Conservation (phyloP, 2,888 invertebrate species). For the Peribatodes rhomboidaria region DNA sequence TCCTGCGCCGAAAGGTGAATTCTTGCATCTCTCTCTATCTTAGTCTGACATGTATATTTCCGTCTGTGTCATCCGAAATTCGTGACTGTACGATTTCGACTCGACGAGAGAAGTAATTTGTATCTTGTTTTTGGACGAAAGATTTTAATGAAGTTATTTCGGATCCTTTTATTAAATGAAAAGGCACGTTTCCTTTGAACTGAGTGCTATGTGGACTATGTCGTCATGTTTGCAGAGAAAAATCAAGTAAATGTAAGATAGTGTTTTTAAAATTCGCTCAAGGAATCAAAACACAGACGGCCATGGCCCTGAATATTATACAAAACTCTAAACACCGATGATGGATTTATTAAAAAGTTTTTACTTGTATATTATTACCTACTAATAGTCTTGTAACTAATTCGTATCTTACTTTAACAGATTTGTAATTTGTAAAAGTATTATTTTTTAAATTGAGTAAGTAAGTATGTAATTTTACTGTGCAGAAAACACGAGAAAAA, state of each 20-base stretch:
- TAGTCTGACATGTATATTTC: slow-evolving; percentile 30
- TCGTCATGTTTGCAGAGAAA: neutral
- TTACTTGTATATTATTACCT: too few species aligned
- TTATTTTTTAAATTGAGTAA: too few species aligned
- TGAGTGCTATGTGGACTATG: neutral
- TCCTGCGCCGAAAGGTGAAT: slow-evolving; percentile 55
- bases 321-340: too few species aligned
- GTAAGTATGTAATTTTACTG: too few species aligned
- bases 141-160: slow-evolving; percentile 61
- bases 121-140: slow-evolving; percentile 61
- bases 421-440: too few species aligned
- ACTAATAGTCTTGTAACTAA: too few species aligned
- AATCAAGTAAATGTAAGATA: neutral
- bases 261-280: too few species aligned
- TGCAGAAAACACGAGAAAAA: too few species aligned
- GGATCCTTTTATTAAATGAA: slow-evolving; percentile 25
- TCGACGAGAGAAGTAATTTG: slow-evolving; percentile 62
- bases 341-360: too few species aligned
- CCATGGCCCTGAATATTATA: too few species aligned
- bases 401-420: too few species aligned
- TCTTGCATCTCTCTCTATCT: slow-evolving; percentile 49
- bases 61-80: slow-evolving; percentile 63
- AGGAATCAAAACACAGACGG: too few species aligned
- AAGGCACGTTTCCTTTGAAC: slow-evolving; percentile 1
- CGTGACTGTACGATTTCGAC: slow-evolving; percentile 77